These are phyloP conservation scores for Oryzias javanicus DNA, from an alignment of 2,113 vertebrate species.

Conservation along the genomic window DNA sequence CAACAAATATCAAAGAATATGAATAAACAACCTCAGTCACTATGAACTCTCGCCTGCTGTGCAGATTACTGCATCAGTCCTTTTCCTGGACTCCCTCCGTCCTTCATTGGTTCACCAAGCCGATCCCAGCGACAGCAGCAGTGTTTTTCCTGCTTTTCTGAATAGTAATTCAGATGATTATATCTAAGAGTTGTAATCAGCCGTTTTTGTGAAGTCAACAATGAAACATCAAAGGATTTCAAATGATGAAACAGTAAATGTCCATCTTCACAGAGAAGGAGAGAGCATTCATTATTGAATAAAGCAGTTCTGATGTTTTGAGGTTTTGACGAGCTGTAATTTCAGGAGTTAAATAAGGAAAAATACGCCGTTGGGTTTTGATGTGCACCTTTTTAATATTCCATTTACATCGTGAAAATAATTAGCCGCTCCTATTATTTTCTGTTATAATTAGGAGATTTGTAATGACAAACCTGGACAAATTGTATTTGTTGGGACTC, in stretches of 20 bases:
- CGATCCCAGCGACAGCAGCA: neutral
- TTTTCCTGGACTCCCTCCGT: slow-evolving; percentile 32
- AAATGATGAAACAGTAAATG: slow-evolving; percentile 16
- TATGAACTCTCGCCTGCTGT: slow-evolving; percentile 18
- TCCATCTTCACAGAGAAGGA: neutral
- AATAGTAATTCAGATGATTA: slow-evolving; percentile 18
- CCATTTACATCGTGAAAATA: slow-evolving; percentile 3
- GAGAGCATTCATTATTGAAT: neutral
- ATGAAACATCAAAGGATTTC: slow-evolving; percentile 20
- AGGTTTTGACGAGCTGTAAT: slow-evolving; percentile 9
- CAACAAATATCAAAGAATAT: no score
- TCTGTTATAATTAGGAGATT: slow-evolving; percentile 5
- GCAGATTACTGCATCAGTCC: slow-evolving; percentile 24
- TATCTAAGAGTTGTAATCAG: slow-evolving; percentile 3
- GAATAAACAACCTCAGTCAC: slow-evolving; percentile 56
- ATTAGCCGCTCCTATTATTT: slow-evolving; percentile 4
- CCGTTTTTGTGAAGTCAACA: neutral
- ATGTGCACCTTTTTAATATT: slow-evolving; percentile 20
- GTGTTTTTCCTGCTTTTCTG: slow-evolving; percentile 12
- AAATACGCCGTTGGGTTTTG: slow-evolving; percentile 4
- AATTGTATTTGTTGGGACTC: slow-evolving; percentile 1
- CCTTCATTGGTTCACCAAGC: slow-evolving; percentile 8
- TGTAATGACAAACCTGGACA: slow-evolving; percentile 4
- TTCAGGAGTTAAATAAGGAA: slow-evolving; percentile 28
- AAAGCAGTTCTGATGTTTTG: slow-evolving; percentile 6